Evolutionary conservation across 2,113 vertebrate genomes (phyloP).

Genomic region (Cervus canadensis): DNA sequence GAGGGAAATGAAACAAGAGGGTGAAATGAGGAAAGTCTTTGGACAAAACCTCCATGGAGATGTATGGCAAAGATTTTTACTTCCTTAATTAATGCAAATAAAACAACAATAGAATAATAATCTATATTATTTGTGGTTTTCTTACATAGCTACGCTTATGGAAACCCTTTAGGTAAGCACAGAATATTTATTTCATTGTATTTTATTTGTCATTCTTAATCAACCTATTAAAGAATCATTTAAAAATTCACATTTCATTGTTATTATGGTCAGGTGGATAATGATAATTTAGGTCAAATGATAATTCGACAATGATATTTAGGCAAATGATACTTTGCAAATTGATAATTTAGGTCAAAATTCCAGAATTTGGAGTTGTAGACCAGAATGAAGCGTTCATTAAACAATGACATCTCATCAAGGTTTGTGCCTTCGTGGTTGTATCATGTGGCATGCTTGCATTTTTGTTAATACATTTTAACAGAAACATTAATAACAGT

Average conservation of each 20-base stretch:
- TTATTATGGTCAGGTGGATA: background rate
- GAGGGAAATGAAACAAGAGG: background rate
- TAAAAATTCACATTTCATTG: background rate
- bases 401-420: background rate
- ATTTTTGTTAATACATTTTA: background rate
- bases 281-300: background rate
- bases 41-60: background rate
- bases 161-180: background rate
- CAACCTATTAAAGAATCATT: background rate
- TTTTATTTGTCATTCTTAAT: background rate
- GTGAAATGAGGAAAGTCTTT: background rate
- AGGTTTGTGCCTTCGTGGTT: background rate
- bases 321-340: background rate
- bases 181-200: background rate
- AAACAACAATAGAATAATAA: background rate
- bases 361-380: background rate
- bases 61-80: background rate
- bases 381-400: background rate
- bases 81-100: constrained; percentile 11
- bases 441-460: background rate
- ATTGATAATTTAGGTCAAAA: background rate
- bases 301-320: too few species aligned
- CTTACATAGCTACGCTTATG: background rate
- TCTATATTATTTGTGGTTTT: background rate
- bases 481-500: background rate